Conservation (phyloP, 1,140 invertebrate genomes). For the Parasteatoda tepidariorum region DNA sequence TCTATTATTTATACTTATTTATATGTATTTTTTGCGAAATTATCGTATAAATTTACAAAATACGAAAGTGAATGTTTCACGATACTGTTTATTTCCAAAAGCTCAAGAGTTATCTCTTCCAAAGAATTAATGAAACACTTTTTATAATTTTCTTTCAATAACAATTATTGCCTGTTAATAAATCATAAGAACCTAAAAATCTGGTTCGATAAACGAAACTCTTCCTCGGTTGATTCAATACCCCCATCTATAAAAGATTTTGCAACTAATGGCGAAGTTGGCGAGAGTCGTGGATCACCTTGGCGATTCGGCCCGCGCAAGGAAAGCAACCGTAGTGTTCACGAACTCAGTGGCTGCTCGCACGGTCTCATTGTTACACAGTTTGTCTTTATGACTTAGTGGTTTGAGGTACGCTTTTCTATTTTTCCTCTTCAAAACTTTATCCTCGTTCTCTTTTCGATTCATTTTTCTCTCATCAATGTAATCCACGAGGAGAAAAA, state of each 20-base stretch:
- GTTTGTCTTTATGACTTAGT: constrained; percentile 26
- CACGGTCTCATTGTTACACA: not conserved
- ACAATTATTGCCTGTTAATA: too few species aligned
- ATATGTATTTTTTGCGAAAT: too few species aligned
- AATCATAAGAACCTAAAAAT: too few species aligned
- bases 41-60: too few species aligned
- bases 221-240: too few species aligned
- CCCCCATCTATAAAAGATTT: not conserved
- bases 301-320: constrained; percentile 11
- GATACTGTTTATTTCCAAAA: too few species aligned
- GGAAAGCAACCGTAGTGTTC: not conserved
- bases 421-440: not conserved
- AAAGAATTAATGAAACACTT: too few species aligned
- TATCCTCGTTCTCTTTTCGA: not conserved
- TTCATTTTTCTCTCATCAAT: constrained; percentile 6
- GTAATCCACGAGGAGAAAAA: not conserved
- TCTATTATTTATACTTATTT: too few species aligned
- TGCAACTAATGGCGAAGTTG: not conserved
- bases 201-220: too few species aligned
- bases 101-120: too few species aligned
- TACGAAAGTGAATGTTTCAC: too few species aligned
- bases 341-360: constrained; percentile 2
- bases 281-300: not conserved
- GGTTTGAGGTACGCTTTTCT: not conserved
- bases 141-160: too few species aligned